phyloP scores from a whole-genome alignment of 92 coral and sea anemone genomes.

The Hydrozoanthus gracilis region DNA sequence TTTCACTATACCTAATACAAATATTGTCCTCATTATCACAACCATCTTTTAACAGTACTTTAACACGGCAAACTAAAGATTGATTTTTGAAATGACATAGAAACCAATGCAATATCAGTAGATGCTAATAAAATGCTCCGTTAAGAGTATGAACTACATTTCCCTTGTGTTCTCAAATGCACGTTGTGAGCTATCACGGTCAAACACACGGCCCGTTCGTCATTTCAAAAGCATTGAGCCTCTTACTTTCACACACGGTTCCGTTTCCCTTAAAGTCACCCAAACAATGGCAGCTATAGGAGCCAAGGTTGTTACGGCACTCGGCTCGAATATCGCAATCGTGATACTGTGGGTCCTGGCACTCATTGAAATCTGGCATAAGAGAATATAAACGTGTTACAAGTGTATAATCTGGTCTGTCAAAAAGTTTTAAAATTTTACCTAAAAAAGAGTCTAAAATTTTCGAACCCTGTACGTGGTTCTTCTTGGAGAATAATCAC shows the following conservation, averaged over 20 bases:
- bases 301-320: conserved; percentile 16
- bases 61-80: neutral
- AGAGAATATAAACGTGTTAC: neutral
- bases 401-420: too few species aligned
- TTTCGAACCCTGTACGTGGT: too few species aligned
- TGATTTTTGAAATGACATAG: too few species aligned
- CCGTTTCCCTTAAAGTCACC: conserved; percentile 19
- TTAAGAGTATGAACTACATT: too few species aligned
- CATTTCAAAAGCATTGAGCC: neutral
- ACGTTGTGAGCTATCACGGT: neutral
- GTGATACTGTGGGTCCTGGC: neutral
- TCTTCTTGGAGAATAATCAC: too few species aligned
- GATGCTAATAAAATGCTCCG: too few species aligned
- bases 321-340: conserved; percentile 4
- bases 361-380: conserved; percentile 20
- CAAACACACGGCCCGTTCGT: too few species aligned
- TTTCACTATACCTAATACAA: neutral
- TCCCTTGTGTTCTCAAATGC: neutral
- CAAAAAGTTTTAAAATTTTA: too few species aligned
- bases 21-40: neutral
- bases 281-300: neutral
- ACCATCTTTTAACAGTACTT: neutral
- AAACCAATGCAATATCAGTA: too few species aligned
- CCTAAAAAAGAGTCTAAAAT: too few species aligned
- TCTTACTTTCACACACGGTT: conserved; percentile 18